phyloP scores from a whole-genome alignment of 2,113 vertebrate genomes.

The Ailuropoda melanoleuca region DNA sequence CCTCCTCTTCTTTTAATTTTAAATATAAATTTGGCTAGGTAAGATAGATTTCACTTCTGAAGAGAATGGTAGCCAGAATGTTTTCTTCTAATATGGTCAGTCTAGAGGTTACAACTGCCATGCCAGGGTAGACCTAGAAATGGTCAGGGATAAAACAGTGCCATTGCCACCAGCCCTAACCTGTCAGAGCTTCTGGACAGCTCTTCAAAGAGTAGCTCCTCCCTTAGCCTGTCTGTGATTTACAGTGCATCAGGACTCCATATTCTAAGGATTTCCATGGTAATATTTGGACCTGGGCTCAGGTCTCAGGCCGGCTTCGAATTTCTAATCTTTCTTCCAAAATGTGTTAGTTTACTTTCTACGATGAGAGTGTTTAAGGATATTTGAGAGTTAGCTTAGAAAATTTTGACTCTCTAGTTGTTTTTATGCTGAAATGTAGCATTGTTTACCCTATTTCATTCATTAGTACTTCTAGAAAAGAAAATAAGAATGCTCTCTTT shows the following conservation, averaged over 20 bases:
- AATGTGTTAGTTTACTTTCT: neutral
- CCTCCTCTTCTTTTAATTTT: neutral
- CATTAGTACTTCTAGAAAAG: neutral
- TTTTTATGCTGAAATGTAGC: neutral
- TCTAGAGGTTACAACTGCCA: neutral
- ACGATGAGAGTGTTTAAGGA: neutral
- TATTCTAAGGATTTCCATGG: neutral
- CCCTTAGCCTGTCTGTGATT: neutral
- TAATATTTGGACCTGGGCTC: too few species aligned
- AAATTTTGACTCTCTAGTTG: neutral
- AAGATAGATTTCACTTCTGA: neutral
- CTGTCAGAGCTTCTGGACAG: neutral
- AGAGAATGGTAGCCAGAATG: neutral
- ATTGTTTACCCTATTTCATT: neutral
- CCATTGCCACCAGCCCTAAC: too few species aligned
- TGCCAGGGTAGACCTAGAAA: neutral
- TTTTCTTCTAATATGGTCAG: neutral
- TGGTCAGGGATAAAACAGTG: neutral
- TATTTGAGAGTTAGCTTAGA: neutral
- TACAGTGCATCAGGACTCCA: rapidly evolving
- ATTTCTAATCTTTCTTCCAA: neutral
- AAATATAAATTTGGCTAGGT: neutral
- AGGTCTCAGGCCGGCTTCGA: neutral
- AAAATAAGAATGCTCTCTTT: neutral
- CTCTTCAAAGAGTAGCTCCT: neutral